These are phyloP conservation scores for Tetranychus piercei DNA, from an alignment of 2,888 invertebrate species.

Conservation along the genomic window DNA sequence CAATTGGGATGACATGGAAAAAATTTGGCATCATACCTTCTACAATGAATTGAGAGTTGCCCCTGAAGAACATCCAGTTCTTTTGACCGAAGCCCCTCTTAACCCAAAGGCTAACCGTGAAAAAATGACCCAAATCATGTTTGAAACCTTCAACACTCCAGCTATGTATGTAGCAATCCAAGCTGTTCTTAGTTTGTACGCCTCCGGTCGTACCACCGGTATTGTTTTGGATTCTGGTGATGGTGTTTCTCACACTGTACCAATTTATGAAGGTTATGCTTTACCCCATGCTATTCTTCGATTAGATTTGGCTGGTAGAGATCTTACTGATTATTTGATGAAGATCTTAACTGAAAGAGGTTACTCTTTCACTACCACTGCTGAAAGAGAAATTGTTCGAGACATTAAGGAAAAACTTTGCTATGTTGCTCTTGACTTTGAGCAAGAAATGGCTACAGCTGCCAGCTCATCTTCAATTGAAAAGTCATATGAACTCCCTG, in stretches of 20 bases:
- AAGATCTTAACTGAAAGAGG: slow-evolving; percentile 88
- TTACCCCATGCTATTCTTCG: slow-evolving; percentile 89
- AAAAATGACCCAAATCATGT: slow-evolving; percentile 55
- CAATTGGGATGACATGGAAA: slow-evolving; percentile 39
- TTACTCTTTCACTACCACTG: slow-evolving; percentile 75
- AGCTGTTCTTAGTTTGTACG: slow-evolving; percentile 76
- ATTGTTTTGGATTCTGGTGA: slow-evolving; percentile 87
- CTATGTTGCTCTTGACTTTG: slow-evolving; percentile 81
- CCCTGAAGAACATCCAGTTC: slow-evolving; percentile 45
- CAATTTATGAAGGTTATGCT: slow-evolving; percentile 78
- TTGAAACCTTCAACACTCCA: slow-evolving; percentile 69
- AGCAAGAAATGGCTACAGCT: slow-evolving; percentile 85
- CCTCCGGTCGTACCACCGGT: slow-evolving; percentile 88
- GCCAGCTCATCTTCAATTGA: slow-evolving; percentile 73
- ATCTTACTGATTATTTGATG: slow-evolving; percentile 91
- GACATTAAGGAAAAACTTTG: slow-evolving; percentile 88
- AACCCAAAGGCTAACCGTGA: slow-evolving; percentile 82
- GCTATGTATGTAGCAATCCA: slow-evolving; percentile 89
- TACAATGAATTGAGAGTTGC: slow-evolving; percentile 36
- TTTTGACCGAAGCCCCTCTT: slow-evolving; percentile 71
- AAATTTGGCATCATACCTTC: slow-evolving; percentile 37
- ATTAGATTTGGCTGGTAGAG: slow-evolving; percentile 86
- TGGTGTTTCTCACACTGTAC: slow-evolving; percentile 86
- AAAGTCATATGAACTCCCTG: slow-evolving; percentile 78
- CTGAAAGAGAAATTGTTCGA: slow-evolving; percentile 65